These are phyloP conservation scores for Pteronura brasiliensis DNA, from an alignment of 2,113 vertebrate genomes.

Conservation along the genomic window DNA sequence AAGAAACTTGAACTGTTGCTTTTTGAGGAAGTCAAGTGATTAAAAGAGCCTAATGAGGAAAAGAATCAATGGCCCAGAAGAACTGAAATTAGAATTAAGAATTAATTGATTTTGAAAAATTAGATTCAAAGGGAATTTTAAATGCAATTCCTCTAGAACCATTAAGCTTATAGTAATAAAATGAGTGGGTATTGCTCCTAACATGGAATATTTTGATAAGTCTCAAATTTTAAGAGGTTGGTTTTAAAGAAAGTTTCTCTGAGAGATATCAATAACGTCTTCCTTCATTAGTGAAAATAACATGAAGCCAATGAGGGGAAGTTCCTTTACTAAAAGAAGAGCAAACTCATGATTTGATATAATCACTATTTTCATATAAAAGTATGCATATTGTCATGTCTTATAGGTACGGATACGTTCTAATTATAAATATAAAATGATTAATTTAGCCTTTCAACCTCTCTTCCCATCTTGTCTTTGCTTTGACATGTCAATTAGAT, in stretches of 20 bases:
- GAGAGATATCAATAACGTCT: constrained; percentile 12
- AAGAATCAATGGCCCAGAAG: constrained; percentile 78
- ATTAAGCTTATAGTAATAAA: constrained; percentile 76
- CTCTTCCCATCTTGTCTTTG: neutral
- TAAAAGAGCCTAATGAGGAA: constrained; percentile 79
- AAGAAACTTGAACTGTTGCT: constrained; percentile 50
- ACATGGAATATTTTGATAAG: constrained; percentile 62
- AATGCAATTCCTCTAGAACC: constrained; percentile 75
- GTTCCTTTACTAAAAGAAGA: neutral
- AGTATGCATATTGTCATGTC: neutral
- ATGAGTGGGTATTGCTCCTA: constrained; percentile 51
- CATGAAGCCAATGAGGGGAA: neutral
- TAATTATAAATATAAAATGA: constrained; percentile 31
- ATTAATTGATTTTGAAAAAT: constrained; percentile 81
- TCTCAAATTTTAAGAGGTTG: constrained; percentile 58
- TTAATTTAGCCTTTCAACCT: neutral
- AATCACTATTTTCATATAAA: neutral
- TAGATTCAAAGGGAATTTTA: constrained; percentile 81
- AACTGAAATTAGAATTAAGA: constrained; percentile 81
- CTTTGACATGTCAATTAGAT: constrained; percentile 3
- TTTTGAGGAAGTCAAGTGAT: constrained; percentile 70
- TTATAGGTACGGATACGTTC: neutral
- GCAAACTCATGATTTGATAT: neutral
- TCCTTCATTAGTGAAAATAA: constrained; percentile 41
- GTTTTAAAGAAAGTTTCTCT: constrained; percentile 65